Conservation (phyloP, 2,113 vertebrate genomes). For the Strix uralensis region DNA sequence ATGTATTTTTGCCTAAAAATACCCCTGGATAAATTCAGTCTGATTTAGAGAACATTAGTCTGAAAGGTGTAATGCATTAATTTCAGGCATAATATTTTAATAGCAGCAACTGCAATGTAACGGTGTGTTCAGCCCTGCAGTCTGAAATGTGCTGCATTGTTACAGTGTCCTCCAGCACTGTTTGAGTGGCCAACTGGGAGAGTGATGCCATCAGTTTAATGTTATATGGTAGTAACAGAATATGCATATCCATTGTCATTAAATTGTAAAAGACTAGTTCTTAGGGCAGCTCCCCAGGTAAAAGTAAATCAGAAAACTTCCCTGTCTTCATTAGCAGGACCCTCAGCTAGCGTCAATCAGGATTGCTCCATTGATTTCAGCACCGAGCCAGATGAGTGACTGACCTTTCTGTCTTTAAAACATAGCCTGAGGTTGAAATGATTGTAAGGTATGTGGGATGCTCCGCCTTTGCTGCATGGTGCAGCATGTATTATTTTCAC, state of each 20-base stretch:
- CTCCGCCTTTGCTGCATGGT: neutral
- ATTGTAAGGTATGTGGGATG: neutral
- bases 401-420: slow-evolving; percentile 29
- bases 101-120: slow-evolving; percentile 25
- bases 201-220: slow-evolving; percentile 18
- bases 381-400: neutral
- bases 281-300: neutral
- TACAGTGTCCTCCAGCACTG: slow-evolving; percentile 27
- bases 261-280: neutral
- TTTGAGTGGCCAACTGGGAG: slow-evolving; percentile 12
- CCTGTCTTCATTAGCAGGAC: neutral
- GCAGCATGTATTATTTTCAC: neutral
- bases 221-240: neutral
- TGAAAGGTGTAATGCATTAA: slow-evolving; percentile 54
- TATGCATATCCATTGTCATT: neutral
- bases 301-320: slow-evolving; percentile 16
- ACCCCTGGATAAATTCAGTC: slow-evolving; percentile 44
- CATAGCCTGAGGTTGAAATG: neutral
- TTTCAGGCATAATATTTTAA: slow-evolving; percentile 65
- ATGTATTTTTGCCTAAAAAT: slow-evolving; percentile 64
- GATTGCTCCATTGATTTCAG: slow-evolving; percentile 17
- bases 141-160: neutral
- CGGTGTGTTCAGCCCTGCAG: neutral
- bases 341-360: neutral
- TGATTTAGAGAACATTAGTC: slow-evolving; percentile 58